Evolutionary conservation across 2,113 vertebrate species (phyloP).

Genomic region (Atherinomorus stipes): DNA sequence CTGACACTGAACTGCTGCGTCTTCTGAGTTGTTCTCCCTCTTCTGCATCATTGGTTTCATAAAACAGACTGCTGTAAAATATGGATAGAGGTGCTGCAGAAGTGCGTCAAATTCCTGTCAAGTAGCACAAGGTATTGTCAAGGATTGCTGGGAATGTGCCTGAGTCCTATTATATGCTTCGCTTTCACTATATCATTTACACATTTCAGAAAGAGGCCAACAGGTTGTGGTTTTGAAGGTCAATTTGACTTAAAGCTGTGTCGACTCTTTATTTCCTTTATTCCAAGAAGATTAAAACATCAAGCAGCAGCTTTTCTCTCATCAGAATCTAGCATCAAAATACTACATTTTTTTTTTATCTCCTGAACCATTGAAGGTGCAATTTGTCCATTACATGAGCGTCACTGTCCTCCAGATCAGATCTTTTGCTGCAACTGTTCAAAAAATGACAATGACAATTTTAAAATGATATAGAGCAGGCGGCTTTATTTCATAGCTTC

Average conservation of each 20-base stretch:
- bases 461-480: not conserved
- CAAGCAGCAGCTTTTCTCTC: not conserved
- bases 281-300: not conserved
- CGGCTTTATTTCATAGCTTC: not conserved
- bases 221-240: not conserved
- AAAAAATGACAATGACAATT: not conserved
- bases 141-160: slow-evolving; percentile 6
- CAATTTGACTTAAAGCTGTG: not conserved
- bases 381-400: slow-evolving; percentile 10
- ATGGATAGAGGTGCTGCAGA: slow-evolving; percentile 9
- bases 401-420: slow-evolving; percentile 16
- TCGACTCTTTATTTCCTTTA: not conserved
- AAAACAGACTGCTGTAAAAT: slow-evolving; percentile 7
- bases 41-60: not conserved
- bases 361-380: not conserved
- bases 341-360: not conserved
- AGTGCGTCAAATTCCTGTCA: slow-evolving; percentile 29
- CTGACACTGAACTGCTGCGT: too few species aligned
- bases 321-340: not conserved
- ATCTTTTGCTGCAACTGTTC: not conserved
- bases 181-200: not conserved
- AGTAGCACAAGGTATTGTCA: slow-evolving; percentile 17
- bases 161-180: not conserved
- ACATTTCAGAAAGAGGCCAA: slow-evolving; percentile 5
- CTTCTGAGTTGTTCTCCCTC: not conserved